Percentiles rank a stretch among this genome's conserved stretches.
Evolutionary conservation across 2,113 vertebrate genomes (phyloP).

Genomic region (Plecturocebus donacophilus): DNA sequence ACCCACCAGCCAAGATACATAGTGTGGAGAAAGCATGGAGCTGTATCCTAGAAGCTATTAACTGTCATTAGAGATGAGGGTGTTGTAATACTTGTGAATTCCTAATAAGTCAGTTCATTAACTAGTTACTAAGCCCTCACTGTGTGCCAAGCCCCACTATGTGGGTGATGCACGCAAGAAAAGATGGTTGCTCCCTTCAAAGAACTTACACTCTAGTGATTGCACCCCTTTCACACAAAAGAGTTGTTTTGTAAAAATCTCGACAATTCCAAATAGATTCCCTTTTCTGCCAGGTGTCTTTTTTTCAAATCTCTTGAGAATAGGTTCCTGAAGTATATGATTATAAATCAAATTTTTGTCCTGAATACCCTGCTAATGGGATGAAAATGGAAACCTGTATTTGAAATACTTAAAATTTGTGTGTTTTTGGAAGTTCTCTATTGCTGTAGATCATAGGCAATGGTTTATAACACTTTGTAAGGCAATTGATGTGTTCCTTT

Average conservation of each 20-base stretch:
- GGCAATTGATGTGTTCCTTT: not conserved
- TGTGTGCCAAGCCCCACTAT: not conserved
- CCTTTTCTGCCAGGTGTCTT: not conserved
- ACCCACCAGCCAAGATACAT: not conserved
- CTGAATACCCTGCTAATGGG: not conserved
- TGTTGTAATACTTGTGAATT: not conserved
- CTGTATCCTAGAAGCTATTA: not conserved
- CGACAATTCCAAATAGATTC: not conserved
- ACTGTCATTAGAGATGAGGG: not conserved
- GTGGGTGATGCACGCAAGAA: not conserved
- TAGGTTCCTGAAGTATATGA: not conserved
- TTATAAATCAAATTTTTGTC: not conserved
- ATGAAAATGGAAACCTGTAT: not conserved
- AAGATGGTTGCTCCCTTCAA: not conserved
- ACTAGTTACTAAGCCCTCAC: not conserved
- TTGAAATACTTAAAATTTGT: slow-evolving; percentile 2
- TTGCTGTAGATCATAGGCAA: not conserved
- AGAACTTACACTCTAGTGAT: not conserved
- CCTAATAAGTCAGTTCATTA: not conserved
- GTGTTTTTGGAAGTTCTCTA: not conserved
- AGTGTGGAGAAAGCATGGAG: not conserved
- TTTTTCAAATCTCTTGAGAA: slow-evolving; percentile 11
- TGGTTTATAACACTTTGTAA: not conserved
- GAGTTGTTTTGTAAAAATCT: not conserved
- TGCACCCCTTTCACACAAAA: not conserved